Evolutionary conservation across 2,888 invertebrate species (phyloP), one percentile per base, ranked within the genome.

Genomic region (Scaptomyza reducta): DNA sequence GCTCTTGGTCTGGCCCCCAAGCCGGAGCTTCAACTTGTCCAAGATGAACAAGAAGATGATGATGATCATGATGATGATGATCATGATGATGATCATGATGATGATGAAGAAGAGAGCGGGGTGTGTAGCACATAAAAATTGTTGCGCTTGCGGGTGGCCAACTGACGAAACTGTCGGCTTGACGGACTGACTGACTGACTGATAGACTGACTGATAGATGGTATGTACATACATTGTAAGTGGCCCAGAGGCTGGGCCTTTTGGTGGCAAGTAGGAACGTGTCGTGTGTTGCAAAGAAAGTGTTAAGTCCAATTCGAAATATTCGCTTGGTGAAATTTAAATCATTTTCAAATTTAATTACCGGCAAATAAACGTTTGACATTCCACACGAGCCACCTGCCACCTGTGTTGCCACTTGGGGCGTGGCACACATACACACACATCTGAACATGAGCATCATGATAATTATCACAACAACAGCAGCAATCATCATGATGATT

Each of bases 321-420:
- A 84, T 82, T 77, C 66, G 71, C 78, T 61, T 61, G 83, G 88
- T 87, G 84, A 85, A 85, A 85, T 85, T 85, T 83, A 87, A 85
- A 87, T 85, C 83, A 86, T 87, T 87, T 86, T 87, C 70, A 85
- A 87, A 85, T 85, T 85, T 85, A 85, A 85, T 85, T 85, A 83
- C 84, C 78, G 51, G 68, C 86, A 82, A 85, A 79, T 82, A 83
- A 85, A 82, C 80, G 81, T 79, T 87, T 84, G 83, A 82, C 87
- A 82, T 82, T 82, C 86, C 87, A 61, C 44, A 16, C 16, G 16
- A 40, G 40, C 16, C 40, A 64, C 68, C 33, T 49, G 49, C 31
- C 16, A 29, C 45, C 63, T 74, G 76, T 25, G 49, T n/a, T 14
- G 38, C 38, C 4, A 14, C 38, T 38, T 53, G 49, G 70, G 82